phyloP scores from a whole-genome alignment of 2,113 vertebrate species.

The Urocynchramus pylzowi region DNA sequence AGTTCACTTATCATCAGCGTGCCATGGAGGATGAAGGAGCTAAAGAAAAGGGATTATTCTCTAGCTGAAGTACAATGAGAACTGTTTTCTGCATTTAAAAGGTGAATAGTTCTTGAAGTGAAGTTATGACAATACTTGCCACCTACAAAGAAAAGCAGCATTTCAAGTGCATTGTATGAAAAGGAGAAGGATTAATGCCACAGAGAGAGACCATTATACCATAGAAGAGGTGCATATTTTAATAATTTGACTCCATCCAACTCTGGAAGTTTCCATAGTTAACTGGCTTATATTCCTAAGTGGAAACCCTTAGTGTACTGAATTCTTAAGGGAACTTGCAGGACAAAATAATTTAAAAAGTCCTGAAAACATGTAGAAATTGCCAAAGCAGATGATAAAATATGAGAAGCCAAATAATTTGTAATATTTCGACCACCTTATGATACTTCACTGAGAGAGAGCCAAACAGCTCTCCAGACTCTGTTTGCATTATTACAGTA shows the following conservation, averaged over 20 bases:
- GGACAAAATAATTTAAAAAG: background rate
- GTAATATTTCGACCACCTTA: background rate
- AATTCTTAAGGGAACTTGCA: background rate
- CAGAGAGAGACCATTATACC: constrained; percentile 25
- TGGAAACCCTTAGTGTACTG: background rate
- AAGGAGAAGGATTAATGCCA: constrained; percentile 62
- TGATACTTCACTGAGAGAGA: background rate
- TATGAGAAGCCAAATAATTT: background rate
- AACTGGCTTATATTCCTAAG: background rate
- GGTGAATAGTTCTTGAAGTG: constrained; percentile 56
- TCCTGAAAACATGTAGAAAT: background rate
- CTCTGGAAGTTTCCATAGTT: constrained; percentile 28
- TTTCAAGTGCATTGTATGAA: constrained; percentile 50
- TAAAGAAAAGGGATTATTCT: constrained; percentile 61
- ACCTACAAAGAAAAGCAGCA: constrained; percentile 46
- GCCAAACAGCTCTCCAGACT: background rate
- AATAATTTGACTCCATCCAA: constrained; percentile 8
- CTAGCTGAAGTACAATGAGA: constrained; percentile 53
- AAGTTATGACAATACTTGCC: constrained; percentile 66
- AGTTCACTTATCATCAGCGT: constrained; percentile 46
- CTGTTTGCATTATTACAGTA: background rate
- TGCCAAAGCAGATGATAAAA: background rate
- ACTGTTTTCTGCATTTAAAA: constrained; percentile 59
- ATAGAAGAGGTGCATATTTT: constrained; percentile 43
- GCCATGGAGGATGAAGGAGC: constrained; percentile 24